Evolutionary conservation across 2,113 vertebrate species (phyloP).

Genomic region (Gyps fulvus): DNA sequence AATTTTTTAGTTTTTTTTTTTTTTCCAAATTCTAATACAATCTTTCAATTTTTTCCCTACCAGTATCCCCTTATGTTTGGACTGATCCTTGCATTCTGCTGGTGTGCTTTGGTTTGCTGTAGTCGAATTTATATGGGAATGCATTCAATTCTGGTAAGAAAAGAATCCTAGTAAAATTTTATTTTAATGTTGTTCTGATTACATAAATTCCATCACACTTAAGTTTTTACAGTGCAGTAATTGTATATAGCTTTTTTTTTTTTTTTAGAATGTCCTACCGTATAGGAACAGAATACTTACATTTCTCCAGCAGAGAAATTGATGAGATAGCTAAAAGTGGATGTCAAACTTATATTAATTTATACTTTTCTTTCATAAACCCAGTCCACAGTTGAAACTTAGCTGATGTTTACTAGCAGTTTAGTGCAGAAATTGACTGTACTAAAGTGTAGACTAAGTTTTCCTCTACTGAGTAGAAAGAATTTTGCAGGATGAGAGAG

Average conservation of each 20-base stretch:
- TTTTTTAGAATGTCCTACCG: not conserved
- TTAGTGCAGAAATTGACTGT: not conserved
- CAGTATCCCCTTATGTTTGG: constrained; percentile 89
- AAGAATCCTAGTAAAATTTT: not conserved
- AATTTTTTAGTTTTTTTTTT: not conserved
- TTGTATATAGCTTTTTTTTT: not conserved
- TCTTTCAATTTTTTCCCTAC: not conserved
- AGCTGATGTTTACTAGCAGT: not conserved
- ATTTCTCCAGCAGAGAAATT: not conserved
- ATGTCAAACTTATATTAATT: not conserved
- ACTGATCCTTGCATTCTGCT: constrained; percentile 83
- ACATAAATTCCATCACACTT: not conserved
- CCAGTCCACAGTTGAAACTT: not conserved
- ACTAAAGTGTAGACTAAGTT: not conserved
- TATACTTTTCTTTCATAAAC: not conserved
- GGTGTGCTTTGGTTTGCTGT: constrained; percentile 92
- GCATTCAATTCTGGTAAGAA: constrained; percentile 97
- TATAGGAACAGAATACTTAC: not conserved
- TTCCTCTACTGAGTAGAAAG: not conserved
- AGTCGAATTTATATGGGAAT: constrained; percentile 99
- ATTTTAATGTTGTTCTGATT: not conserved
- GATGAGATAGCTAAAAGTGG: not conserved
- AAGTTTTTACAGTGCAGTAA: not conserved
- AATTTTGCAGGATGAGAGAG: not conserved
- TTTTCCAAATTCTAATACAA: not conserved